Base-by-base conservation (phyloP, 2,113 vertebrate genomes). In the Plotosus lineatus region DNA sequence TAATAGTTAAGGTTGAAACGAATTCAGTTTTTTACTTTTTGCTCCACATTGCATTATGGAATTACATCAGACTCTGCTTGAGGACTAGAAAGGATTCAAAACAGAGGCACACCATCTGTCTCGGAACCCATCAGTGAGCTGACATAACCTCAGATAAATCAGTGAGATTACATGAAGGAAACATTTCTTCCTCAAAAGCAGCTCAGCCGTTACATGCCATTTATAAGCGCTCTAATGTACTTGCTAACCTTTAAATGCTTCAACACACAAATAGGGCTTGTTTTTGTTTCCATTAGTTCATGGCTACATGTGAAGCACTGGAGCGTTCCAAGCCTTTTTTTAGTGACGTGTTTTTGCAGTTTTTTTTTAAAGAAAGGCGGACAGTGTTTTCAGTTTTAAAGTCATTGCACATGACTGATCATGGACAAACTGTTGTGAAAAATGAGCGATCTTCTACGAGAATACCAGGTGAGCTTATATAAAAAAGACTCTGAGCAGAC, bases 361-460 rank as follows among this genome's bases (percentile, higher is more conserved):
- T 38, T 65, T 65, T 38, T 69, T 85, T 28, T 12, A 77, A 36
- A 73, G 53, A 51, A 48, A 42, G 83, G 82, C 69, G 82, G 84
- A 82, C 46, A 21, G 76, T 86, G 77, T 84, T 89, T 84, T 90
- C 77, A 82, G 1, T 77, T 85, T 87, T 81, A 80, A 69, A 84
- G 86, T 91, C 86, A 82, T 81, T 85, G 88, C 91, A 91, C 92
- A 92, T 92, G 92, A 90, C 88, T 87, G 87, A 72, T 71, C 90
- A 93, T 90, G 91, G 89, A 87, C 82, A 72, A 75, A 89, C 85
- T 88, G 90, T 88, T 85, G 90, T 91, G 91, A 92, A 93, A 94
- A 92, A 90, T 86, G 80, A 69, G 55, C 23, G 31, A 19, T 23
- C 61, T 6, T 31, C 60, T 23, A 75, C 61, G 79, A 82, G 82